phyloP scores from a whole-genome alignment of 2,113 vertebrate genomes.

The Ochotona curzoniae region DNA sequence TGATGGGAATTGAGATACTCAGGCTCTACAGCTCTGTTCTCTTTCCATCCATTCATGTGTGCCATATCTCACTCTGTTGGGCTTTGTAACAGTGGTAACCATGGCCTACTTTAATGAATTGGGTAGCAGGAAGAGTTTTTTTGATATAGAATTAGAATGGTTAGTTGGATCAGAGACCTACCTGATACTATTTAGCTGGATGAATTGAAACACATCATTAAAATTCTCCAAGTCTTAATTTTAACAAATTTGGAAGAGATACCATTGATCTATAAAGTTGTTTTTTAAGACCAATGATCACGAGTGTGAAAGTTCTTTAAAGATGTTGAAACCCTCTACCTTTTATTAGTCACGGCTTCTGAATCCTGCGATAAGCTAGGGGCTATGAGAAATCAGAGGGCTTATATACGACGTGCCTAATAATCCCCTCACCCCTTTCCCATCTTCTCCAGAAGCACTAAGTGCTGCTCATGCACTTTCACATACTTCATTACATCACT shows the following conservation, averaged over 20 bases:
- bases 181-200: neutral
- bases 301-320: conserved; percentile 11
- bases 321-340: neutral
- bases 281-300: neutral
- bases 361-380: neutral
- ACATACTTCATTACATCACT: neutral
- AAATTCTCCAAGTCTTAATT: conserved; percentile 19
- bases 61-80: neutral
- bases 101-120: neutral
- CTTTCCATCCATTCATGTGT: neutral
- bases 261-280: neutral
- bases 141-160: neutral
- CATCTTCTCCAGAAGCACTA: neutral
- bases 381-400: conserved; percentile 17
- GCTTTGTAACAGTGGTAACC: neutral
- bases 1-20: neutral
- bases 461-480: neutral
- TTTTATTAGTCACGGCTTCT: neutral
- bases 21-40: neutral
- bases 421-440: neutral
- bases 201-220: neutral
- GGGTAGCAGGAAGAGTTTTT: neutral
- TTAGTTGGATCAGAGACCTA: neutral
- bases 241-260: neutral
- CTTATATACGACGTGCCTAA: neutral